Base-by-base conservation (phyloP, 2,797 vertebrate species). In the Betta splendens region DNA sequence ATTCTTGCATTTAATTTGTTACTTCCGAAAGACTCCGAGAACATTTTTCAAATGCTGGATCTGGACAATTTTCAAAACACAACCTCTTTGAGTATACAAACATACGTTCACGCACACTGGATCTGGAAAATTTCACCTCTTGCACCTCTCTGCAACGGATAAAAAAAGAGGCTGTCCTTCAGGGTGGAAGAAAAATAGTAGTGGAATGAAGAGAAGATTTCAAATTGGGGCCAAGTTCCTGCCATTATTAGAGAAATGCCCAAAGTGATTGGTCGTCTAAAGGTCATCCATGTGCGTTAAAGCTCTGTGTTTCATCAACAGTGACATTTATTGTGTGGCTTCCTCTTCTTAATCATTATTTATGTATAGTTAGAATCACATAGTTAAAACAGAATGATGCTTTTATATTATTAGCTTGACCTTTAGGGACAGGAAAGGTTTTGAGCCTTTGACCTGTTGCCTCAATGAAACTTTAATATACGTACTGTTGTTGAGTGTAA, bases 261-360 rank as follows among this genome's bases (percentile, higher is more conserved):
- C 44, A 4, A 33, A 13, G 68, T 73, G 77, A 83, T 85, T 55
- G 83, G 84, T 72, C 18, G 64, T 69, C 78, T 65, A 79, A 69
- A 86, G 85, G 84, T 88, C 77, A 72, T 53, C 62, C 71, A 31
- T 71, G 83, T 77, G 77, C 57, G 66, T 66, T 76, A 46, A 65
- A 71, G 82, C 77, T 85, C 90, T 92, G 89, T 9, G 64, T 88
- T 90, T 72, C 81, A 75, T 91, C 91, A 89, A 21, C 64, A 38
- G 13, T 89, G 90, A 90, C 88, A 79, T 87, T 87, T 86, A 89
- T 85, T 76, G 83, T 75, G 64, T 29, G 38, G 80, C 68, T 83
- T 82, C 75, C 69, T 76, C 75, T 58, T 61, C 52, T 28, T 83
- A 79, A 86, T 86, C 75, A 63, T 85, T 85, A 86, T 84, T 80